Evolutionary conservation across 2,113 vertebrate genomes (phyloP), one percentile per base, ranked within the genome.

Genomic region (Trogon melanurus): DNA sequence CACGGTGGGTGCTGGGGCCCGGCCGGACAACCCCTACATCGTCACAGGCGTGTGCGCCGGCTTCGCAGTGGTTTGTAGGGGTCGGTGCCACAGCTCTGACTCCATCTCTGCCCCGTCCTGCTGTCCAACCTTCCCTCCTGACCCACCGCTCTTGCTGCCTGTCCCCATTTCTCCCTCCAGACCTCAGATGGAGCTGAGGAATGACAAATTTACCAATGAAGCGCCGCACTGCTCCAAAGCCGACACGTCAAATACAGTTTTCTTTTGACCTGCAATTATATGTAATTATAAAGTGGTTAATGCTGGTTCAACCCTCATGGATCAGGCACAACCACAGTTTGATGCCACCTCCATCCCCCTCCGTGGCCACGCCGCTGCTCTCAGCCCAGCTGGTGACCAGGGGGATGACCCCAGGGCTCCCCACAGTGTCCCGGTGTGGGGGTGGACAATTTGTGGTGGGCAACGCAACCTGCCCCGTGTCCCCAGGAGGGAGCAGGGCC

Each of bases 321-420:
- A 15, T 32, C 23, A 5, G 10, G 5, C 34, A 5, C 25, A 25
- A 2, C 20, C 7, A 27, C 6, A 6, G 19, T 3, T 53, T 23
- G 16, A 57, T 38, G 29, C 32, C 60, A 50, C 51, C 21, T 80
- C n/a, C 32, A 8, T 1, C n/a, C 60, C 13, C 48, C 22, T n/a
- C 74, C 48, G 19, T 0, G 6, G 79, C 57, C 48, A 10, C 56
- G 9, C 22, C 0, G 0, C 47, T 19, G 56, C 60, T 30, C 69
- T n/a, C 7, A 4, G 69, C 56, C 22, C 1, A 0, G 34, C 2
- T 2, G 1, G 5, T 30, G 74, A 22, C 13, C 11, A 5, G 4
- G 12, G 15, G 23, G 22, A 25, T 30, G 51, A 10, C 53, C 75
- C 19, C 27, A 23, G 18, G 23, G 48, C 20, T 84, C 47, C n/a